Conservation (phyloP, 1,140 invertebrate species). For the Drosophila ercepeae region DNA sequence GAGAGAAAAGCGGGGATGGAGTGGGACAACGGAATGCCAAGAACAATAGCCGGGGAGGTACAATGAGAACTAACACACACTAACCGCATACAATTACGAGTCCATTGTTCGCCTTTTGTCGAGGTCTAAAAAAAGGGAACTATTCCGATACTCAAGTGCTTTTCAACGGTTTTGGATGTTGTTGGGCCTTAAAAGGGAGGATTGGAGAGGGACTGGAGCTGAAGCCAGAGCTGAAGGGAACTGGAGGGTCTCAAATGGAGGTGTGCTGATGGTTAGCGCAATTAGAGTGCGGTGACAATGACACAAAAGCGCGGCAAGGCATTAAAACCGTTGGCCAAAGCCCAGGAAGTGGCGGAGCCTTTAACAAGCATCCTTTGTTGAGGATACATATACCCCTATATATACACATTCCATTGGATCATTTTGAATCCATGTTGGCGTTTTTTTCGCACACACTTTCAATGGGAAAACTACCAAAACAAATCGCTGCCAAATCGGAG, state of each 20-base stretch:
- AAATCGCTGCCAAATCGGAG: conserved; percentile 33
- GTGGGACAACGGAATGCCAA: conserved; percentile 6
- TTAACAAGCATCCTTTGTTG: conserved; percentile 70
- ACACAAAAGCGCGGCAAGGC: conserved; percentile 75
- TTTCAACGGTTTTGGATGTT: conserved; percentile 50
- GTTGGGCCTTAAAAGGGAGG: background rate
- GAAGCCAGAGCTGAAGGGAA: background rate
- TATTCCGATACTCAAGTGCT: conserved; percentile 65
- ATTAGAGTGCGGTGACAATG: conserved; percentile 79
- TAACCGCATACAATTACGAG: conserved; percentile 77
- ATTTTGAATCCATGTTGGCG: conserved; percentile 4
- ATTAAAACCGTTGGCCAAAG: conserved; percentile 35
- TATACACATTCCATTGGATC: background rate
- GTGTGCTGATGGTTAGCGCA: conserved; percentile 66
- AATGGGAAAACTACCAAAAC: conserved; percentile 24
- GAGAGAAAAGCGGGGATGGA: conserved; percentile 37
- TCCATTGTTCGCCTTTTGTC: conserved; percentile 75
- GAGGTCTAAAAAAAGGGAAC: conserved; percentile 46
- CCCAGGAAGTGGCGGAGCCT: conserved; percentile 52
- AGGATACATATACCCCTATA: background rate
- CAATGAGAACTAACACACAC: conserved; percentile 47
- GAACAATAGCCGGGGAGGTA: conserved; percentile 18
- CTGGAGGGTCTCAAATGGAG: background rate
- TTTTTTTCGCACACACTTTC: conserved; percentile 15
- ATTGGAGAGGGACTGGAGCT: background rate